These are phyloP conservation scores for Tringa solitaria DNA, from an alignment of 2,113 vertebrate species.

Conservation along the genomic window DNA sequence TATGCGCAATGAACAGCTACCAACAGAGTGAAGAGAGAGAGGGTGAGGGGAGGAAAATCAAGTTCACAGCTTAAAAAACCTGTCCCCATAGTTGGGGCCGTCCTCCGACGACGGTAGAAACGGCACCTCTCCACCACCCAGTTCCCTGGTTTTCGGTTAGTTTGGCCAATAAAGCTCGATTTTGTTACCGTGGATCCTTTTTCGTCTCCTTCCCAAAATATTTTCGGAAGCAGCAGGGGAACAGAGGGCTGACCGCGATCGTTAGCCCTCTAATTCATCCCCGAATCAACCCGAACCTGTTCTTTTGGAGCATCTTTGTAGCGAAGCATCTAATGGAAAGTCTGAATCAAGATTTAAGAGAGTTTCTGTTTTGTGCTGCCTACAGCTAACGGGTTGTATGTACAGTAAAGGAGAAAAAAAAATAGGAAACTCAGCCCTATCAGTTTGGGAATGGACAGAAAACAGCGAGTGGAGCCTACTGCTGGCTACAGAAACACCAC, in stretches of 20 bases:
- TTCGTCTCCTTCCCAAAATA: neutral
- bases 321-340: neutral
- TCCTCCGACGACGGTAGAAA: accelerated
- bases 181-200: neutral
- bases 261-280: neutral
- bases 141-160: neutral
- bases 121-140: neutral
- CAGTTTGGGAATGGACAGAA: neutral
- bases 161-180: neutral
- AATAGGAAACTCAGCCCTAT: neutral
- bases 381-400: neutral
- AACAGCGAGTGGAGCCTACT: neutral
- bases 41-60: neutral
- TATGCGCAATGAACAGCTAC: neutral
- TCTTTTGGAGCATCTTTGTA: neutral
- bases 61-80: neutral
- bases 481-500: neutral
- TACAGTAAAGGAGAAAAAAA: neutral
- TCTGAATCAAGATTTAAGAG: too few relatives aligned
- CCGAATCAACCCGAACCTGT: neutral
- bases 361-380: neutral
- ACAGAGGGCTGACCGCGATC: neutral
- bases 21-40: neutral
- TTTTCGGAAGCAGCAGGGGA: neutral
- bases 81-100: neutral